Evolutionary conservation across 2,113 vertebrate species (phyloP), one percentile per base, ranked within the genome.

Genomic region (Phyllopteryx taeniolatus): DNA sequence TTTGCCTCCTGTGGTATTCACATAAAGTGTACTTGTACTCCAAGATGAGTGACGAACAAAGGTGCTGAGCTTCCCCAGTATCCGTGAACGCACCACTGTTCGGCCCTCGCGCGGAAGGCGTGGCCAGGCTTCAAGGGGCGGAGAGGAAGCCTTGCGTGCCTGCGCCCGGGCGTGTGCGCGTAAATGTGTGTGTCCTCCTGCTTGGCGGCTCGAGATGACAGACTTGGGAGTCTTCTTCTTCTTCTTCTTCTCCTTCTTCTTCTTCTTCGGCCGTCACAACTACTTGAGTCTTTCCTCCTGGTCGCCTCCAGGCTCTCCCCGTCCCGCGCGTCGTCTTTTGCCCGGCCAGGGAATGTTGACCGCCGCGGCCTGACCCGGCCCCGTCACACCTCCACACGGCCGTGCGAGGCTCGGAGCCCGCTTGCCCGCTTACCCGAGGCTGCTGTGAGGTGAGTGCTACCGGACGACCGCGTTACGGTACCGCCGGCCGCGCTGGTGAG

Each of bases 141-240:
- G 87, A 61, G 86, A 39, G 35, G 35, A 77, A 78, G 73, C 76
- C 76, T 27, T 81, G 75, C 68, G 66, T 71, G 65, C 43, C 33
- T 15, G 39, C 69, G 59, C 65, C 70, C 44, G 43, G 9, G 20
- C 15, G 12, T 44, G 17, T 46, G 20, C 31, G n/a, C n/a, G 69
- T 67, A 19, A 20, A 15, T 42, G 57, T 59, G 31, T 22, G 67
- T 43, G 75, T 74, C 57, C 66, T 85, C 76, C 76, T 80, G 43
- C 80, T 65, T 73, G 72, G 81, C 78, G 67, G 83, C 85, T 86
- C 85, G 87, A 82, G 81, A 89, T 87, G 87, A 91, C 86, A 80
- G 79, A 73, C 81, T 71, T 47, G 64, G 87, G 80, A 85, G 77
- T 88, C 81, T 85, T 73, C 65, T 39, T 39, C 35, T 39, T 39